Evolutionary conservation across 2,113 vertebrate genomes (phyloP), one percentile per base, ranked within the genome.

Genomic region (Pedionomus torquatus): DNA sequence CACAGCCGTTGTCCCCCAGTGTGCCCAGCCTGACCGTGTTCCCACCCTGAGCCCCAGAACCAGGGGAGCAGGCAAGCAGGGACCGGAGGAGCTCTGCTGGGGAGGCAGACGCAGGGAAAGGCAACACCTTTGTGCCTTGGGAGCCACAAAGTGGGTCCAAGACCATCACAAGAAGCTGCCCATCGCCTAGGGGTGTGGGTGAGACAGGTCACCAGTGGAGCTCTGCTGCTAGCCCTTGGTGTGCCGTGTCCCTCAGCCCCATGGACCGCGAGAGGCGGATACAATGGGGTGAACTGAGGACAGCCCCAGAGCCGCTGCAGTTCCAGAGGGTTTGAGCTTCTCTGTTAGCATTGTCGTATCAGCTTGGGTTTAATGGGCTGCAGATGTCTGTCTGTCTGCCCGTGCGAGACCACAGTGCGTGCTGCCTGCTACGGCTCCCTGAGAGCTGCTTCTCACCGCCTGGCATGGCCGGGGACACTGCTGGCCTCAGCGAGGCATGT

Each of bases 401-500:
- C 5, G 1, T 21, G 44, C 1, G 2, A 44, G 72, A 30, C 33
- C 72, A 41, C 35, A 51, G 61, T 7, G 66, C 0, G 1, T 35
- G 81, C 0, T n/a, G 57, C 57, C 64, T 26, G 33, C 10, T 37
- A 26, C 2, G 5, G 70, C 49, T 70, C 55, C 90, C 37, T 1
- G 2, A 4, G 55, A 46, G 13, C 37, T 0, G 1, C 15, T 18
- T 43, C 44, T 76, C 39, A 28, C 24, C 4, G 2, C 2, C 4
- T 5, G 12, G 49, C 3, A 1, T 0, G 2, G 31, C 71, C 1
- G 4, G 41, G 65, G 43, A 33, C 13, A 13, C 0, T 17, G 31
- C 52, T 66, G 87, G 58, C 15, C 33, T 49, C 7, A 4, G 6
- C 0, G 4, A 15, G 16, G 19, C 1, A 5, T 8, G 1, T 37